phyloP scores from a whole-genome alignment of 2,888 invertebrate genomes.

The Ecliptopera silaceata region DNA sequence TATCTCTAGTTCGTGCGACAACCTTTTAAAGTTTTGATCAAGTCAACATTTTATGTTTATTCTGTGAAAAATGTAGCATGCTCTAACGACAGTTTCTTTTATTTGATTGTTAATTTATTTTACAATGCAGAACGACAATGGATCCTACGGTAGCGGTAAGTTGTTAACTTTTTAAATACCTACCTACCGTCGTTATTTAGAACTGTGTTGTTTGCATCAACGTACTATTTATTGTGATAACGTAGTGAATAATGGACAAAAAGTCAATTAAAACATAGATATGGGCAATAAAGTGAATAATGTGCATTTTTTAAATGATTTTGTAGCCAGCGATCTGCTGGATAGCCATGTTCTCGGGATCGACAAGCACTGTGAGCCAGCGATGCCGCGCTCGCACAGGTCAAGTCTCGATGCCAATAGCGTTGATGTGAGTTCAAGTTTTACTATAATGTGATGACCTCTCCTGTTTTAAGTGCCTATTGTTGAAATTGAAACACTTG shows the following conservation, averaged over 20 bases:
- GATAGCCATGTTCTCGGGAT: conserved; percentile 77
- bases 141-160: conserved; percentile 75
- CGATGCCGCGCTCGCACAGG: conserved; percentile 73
- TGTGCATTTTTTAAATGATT: conserved; percentile 68
- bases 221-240: conserved; percentile 58
- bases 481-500: conserved; percentile 12
- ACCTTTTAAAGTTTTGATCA: conserved; percentile 35
- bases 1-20: conserved; percentile 46
- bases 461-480: not conserved
- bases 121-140: conserved; percentile 71
- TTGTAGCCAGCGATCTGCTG: conserved; percentile 77
- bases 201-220: conserved; percentile 48
- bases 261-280: conserved; percentile 68
- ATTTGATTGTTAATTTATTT: conserved; percentile 1
- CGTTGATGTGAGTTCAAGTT: conserved; percentile 70
- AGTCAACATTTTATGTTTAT: not conserved
- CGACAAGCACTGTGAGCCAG: conserved; percentile 65
- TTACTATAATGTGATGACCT: not conserved
- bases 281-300: conserved; percentile 75
- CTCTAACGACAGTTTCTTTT: conserved; percentile 3
- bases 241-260: conserved; percentile 63
- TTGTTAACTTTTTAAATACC: conserved; percentile 44
- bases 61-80: conserved; percentile 2
- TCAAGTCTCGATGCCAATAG: conserved; percentile 76
- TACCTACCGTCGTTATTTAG: conserved; percentile 58